Percentiles rank a stretch among this genome's conserved stretches.
Conservation (phyloP, 2,797 vertebrate species). For the Tolypeutes matacus region DNA sequence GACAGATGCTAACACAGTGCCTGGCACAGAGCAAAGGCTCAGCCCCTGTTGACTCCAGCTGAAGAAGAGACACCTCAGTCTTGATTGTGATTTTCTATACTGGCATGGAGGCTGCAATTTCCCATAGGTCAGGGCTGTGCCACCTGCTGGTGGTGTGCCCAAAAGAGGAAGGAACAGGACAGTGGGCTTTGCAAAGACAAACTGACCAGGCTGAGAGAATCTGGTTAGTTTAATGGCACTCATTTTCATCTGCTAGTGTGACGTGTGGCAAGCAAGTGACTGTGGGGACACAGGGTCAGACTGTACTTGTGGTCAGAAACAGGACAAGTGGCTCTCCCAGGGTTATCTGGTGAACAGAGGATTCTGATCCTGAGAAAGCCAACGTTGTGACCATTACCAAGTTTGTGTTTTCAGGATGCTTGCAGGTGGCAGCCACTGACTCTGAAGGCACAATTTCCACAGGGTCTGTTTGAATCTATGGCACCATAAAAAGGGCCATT, state of each 20-base stretch:
- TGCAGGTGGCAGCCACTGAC: background rate
- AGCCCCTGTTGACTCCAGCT: background rate
- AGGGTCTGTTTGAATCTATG: background rate
- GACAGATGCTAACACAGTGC: background rate
- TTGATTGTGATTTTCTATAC: background rate
- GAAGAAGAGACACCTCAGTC: background rate
- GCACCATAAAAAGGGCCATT: background rate
- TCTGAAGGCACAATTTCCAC: background rate
- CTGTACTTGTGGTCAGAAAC: background rate
- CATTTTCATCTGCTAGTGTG: background rate
- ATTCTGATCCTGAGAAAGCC: background rate
- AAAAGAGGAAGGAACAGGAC: background rate
- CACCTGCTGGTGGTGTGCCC: background rate
- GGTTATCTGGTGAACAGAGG: background rate
- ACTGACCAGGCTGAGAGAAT: background rate
- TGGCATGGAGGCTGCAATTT: background rate
- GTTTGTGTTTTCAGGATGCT: background rate
- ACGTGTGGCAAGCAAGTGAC: background rate
- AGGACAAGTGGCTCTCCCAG: background rate
- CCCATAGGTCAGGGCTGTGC: background rate
- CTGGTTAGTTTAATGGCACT: background rate
- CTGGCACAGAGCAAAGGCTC: background rate
- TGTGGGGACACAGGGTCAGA: no score
- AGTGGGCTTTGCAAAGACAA: background rate
- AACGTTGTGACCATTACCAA: background rate